Evolutionary conservation across 2,888 invertebrate genomes (phyloP), one percentile per base, ranked within the genome.

Genomic region (Polydrusus cervinus): DNA sequence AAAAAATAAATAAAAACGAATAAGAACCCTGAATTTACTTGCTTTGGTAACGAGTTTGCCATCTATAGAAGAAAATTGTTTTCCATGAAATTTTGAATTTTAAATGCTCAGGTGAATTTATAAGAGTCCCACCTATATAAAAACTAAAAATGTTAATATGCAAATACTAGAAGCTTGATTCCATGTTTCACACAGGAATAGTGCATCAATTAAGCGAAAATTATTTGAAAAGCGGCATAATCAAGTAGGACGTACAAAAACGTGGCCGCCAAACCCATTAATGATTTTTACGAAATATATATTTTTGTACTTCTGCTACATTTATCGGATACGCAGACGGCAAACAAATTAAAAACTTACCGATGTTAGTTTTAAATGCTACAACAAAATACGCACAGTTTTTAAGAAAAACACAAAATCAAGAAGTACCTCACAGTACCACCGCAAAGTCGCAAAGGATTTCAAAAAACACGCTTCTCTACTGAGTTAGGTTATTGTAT

Each of bases 341-440:
- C 34, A 55, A 1, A 14, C 9, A 14, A n/a, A 30, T 30, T 55
- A 34, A 14, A 55, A 51, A 55, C 55, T 55, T 55, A 55, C 55
- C 55, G 10, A 14, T 55, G 13, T 18, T 51, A 51, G 20, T 20
- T 51, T 51, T 51, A 20, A 20, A 20, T 7, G 16, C 9, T 51
- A 11, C 8, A 51, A 51, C 51, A 55, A 55, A 55, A 34, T 34
- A 34, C 9, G 13, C 18, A 25, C n/a, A 10, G n/a, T 14, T 14
- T 20, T 13, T 55, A 13, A 34, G n/a, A 10, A 55, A 14, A 10
- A 34, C n/a, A 34, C 53, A 34, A 34, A 55, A 55, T 30, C 34
- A 18, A 34, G 55, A 55, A 55, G 30, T 55, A 55, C 30, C 30
- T 55, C 30, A n/a, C 34, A 34, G 55, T 34, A 55, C 55, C 55